These are phyloP conservation scores for Thaumatotibia leucotreta DNA, from an alignment of 1,140 invertebrate genomes.

Conservation along the genomic window DNA sequence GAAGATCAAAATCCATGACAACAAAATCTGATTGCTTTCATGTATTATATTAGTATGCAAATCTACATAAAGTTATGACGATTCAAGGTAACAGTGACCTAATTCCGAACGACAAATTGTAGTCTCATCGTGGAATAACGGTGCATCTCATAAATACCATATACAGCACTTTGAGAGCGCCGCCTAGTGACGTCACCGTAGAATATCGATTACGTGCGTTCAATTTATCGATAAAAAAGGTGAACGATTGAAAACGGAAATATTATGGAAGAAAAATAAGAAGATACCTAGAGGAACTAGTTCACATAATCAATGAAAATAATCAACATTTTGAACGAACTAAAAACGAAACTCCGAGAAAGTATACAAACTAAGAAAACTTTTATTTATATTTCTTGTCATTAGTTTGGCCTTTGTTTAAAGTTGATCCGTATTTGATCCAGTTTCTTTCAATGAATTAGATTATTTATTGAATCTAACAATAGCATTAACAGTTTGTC, in stretches of 20 bases:
- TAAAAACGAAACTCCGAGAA: too few relatives aligned
- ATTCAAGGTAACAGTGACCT: not conserved
- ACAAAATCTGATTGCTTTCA: too few relatives aligned
- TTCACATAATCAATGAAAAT: too few relatives aligned
- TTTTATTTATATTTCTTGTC: too few relatives aligned
- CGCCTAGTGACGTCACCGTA: not conserved
- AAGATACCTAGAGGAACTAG: too few relatives aligned
- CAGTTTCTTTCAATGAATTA: not conserved
- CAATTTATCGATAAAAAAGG: not conserved
- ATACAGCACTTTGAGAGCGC: not conserved
- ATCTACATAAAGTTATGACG: too few relatives aligned
- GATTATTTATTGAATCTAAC: not conserved
- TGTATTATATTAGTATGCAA: too few relatives aligned
- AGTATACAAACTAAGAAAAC: too few relatives aligned
- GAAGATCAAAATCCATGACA: too few relatives aligned
- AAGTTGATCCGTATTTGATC: not conserved
- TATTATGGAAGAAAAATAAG: not conserved
- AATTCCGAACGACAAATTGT: not conserved
- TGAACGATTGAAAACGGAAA: not conserved
- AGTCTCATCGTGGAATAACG: not conserved
- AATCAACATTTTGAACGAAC: too few relatives aligned
- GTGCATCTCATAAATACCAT: constrained; percentile 11
- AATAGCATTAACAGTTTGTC: not conserved
- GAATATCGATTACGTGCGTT: not conserved
- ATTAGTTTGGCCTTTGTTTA: not conserved